phyloP scores from a whole-genome alignment of 2,113 vertebrate species.

The Sarotherodon lohbergeri region DNA sequence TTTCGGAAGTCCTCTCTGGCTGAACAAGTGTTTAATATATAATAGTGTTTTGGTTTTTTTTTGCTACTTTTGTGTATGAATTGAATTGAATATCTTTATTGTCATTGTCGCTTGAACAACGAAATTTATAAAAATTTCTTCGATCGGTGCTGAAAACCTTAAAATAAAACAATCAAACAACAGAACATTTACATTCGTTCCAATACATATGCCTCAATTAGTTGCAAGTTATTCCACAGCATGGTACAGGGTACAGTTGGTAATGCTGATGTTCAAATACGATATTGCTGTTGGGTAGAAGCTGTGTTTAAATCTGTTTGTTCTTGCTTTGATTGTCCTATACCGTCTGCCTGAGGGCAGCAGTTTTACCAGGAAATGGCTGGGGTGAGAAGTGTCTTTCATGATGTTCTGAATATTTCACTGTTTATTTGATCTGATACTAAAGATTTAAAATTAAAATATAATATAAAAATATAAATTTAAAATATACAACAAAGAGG shows the following conservation, averaged over 20 bases:
- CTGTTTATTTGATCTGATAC: not conserved
- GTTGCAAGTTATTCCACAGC: not conserved
- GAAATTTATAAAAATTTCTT: not conserved
- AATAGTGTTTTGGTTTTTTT: rapidly evolving
- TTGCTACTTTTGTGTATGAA: not conserved
- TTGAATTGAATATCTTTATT: not conserved
- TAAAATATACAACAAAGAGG: not conserved
- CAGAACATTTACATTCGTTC: not conserved
- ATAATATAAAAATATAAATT: not conserved
- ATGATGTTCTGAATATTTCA: not conserved
- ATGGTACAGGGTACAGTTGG: not conserved
- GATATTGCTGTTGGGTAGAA: not conserved
- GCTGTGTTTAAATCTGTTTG: not conserved
- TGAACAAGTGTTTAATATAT: not conserved
- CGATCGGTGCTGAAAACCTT: not conserved
- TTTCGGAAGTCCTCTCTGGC: not conserved
- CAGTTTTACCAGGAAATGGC: not conserved
- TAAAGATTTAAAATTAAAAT: not conserved
- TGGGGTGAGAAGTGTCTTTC: not conserved
- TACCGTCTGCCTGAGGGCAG: not conserved
- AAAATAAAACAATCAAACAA: not conserved
- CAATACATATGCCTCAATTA: not conserved
- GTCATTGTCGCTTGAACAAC: not conserved
- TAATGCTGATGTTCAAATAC: not conserved
- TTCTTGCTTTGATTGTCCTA: not conserved